Evolutionary conservation across 2,888 invertebrate species (phyloP), one percentile per base, ranked within the genome.

Genomic region (Nemapogon koenigi): DNA sequence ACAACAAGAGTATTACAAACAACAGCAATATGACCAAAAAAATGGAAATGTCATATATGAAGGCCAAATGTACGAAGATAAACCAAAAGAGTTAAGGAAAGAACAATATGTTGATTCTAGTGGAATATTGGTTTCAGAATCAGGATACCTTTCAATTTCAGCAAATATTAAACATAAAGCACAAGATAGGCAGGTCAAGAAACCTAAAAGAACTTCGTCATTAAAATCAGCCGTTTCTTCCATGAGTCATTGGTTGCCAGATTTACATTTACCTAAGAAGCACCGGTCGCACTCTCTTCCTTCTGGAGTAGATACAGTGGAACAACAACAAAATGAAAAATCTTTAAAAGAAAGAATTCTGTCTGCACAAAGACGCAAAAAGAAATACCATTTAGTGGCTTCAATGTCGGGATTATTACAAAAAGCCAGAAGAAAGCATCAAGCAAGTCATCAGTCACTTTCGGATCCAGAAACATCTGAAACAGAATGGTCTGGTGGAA

Each of bases 371-470:
- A 59, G 80, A 50, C 86, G 88, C 53, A 90, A 90, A 68, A 91
- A 90, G 61, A 90, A 90, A 56, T 88, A 89, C 48, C 86, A 88
- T 3, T 76, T 94, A 37, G 90, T 91, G 0, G 87, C 91, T 0
- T 92, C 92, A 1, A 88, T 94, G 68, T 91, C 91, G 1, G 91
- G 90, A 15, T 84, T 94, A 43, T 71, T 94, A 49, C 91, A 91
- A 61, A 93, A 92, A 71, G 92, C 92, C 0, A 89, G 91, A 58
- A 66, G 88, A 50, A 86, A 85, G 63, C 82, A 83, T 18, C 79
- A 79, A 53, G 68, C 78, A 18, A 76, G 81, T 47, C 76, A 82
- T 46, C 86, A 87, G 50, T 89, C 89, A 0, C 55, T 89, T 36
- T 89, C 90, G 8, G 89, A 90, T 55, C 88, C 89, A 3, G 90